phyloP scores from a whole-genome alignment of 2,888 invertebrate genomes.

The Lasioglossum morio region DNA sequence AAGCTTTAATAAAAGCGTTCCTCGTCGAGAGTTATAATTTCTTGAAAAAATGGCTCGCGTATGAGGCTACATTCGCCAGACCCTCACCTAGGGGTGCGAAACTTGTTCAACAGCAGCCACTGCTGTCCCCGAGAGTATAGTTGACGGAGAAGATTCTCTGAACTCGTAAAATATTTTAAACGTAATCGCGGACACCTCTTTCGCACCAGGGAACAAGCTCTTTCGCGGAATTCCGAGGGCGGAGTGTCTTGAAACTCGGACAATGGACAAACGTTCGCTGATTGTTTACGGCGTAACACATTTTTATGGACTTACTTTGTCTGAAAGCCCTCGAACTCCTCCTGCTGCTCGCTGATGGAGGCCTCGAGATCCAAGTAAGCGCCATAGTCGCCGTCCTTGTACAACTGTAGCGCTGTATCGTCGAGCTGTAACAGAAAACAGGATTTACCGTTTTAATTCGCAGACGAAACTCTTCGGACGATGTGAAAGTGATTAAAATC shows the following conservation, averaged over 20 bases:
- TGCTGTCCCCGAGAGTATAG: not conserved
- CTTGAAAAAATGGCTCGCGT: too few relatives aligned
- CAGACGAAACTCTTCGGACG: not conserved
- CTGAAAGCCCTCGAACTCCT: conserved; percentile 98
- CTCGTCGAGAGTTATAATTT: too few relatives aligned
- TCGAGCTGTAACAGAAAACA: conserved; percentile 92
- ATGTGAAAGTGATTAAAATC: not conserved
- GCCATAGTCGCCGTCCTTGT: conserved; percentile 98
- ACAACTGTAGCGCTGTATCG: conserved; percentile 98
- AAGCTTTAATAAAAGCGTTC: too few relatives aligned
- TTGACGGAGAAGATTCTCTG: not conserved
- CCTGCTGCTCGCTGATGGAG: conserved; percentile 97
- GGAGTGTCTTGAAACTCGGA: not conserved
- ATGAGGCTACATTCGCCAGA: not conserved
- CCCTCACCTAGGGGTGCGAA: not conserved
- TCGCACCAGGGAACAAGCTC: not conserved
- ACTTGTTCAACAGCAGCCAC: not conserved
- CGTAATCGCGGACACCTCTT: not conserved
- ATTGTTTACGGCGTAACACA: not conserved
- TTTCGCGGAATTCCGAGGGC: not conserved
- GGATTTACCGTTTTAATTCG: not conserved
- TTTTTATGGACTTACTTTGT: conserved; percentile 90
- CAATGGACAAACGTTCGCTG: not conserved
- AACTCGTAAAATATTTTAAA: not conserved
- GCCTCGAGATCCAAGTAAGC: conserved; percentile 98